Conservation (phyloP, 2,797 vertebrate species). For the Onychomys arenicola region DNA sequence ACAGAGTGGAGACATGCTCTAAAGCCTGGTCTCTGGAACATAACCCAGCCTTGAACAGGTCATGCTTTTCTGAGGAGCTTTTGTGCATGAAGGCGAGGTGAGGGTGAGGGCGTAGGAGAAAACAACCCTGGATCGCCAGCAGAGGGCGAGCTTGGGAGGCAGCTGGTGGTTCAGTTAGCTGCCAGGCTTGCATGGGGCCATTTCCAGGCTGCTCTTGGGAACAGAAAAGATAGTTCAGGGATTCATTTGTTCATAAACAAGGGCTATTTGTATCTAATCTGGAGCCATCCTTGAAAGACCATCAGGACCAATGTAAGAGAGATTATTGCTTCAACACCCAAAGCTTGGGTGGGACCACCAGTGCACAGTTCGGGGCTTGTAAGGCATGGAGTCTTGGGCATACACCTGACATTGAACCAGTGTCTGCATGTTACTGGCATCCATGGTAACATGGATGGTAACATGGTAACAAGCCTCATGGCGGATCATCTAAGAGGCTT, state of each 20-base stretch:
- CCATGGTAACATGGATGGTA: not conserved
- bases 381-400: not conserved
- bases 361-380: not conserved
- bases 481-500: not conserved
- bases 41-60: not conserved
- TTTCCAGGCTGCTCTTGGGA: not conserved
- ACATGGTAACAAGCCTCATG: not conserved
- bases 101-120: not conserved
- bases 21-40: not conserved
- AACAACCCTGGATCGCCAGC: slow-evolving; percentile 51
- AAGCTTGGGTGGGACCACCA: not conserved
- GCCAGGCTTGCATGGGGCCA: not conserved
- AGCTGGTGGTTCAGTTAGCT: not conserved
- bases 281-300: not conserved
- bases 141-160: slow-evolving; percentile 74
- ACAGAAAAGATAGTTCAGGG: not conserved
- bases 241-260: not conserved
- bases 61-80: not conserved
- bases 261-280: not conserved
- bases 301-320: not conserved
- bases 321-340: not conserved
- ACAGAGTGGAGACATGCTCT: not conserved
- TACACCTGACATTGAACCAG: not conserved
- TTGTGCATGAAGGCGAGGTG: not conserved
- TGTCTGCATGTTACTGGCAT: not conserved